Evolutionary conservation across 2,888 invertebrate species (phyloP).

Genomic region (Cryptocephalus primarius): DNA sequence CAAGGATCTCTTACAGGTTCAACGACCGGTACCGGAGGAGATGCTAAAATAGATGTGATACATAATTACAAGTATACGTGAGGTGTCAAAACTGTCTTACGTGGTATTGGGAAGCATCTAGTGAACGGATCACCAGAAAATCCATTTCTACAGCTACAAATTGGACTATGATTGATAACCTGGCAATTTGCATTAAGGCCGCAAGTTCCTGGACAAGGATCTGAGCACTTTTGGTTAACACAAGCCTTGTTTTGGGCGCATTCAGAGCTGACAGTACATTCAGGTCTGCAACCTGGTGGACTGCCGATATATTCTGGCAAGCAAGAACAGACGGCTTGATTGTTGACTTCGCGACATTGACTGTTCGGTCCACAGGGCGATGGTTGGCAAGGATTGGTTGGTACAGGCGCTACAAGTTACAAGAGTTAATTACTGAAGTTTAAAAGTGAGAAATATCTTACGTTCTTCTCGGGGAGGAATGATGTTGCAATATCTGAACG

Average conservation of each 20-base stretch:
- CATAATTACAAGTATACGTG: neutral
- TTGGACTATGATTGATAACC: conserved; percentile 59
- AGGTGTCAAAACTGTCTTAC: conserved; percentile 23
- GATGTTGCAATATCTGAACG: conserved; percentile 34
- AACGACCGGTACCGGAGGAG: conserved; percentile 19
- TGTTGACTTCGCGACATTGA: conserved; percentile 44
- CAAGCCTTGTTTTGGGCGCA: conserved; percentile 43
- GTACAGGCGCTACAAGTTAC: conserved; percentile 19
- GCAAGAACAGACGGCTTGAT: conserved; percentile 64
- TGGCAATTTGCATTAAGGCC: conserved; percentile 41
- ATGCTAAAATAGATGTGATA: conserved; percentile 18
- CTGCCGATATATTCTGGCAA: conserved; percentile 55
- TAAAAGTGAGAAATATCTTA: conserved; percentile 21
- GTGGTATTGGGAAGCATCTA: conserved; percentile 49
- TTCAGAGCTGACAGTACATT: conserved; percentile 62
- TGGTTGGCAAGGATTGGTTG: conserved; percentile 53
- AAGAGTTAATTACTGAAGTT: neutral
- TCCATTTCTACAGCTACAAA: conserved; percentile 47
- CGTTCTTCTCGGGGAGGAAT: conserved; percentile 18
- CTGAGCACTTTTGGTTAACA: conserved; percentile 32
- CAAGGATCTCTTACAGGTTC: conserved; percentile 45
- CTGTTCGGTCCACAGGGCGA: conserved; percentile 72
- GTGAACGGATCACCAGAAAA: conserved; percentile 66
- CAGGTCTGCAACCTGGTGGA: conserved; percentile 63
- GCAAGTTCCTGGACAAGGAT: conserved; percentile 44